Evolutionary conservation across 2,888 invertebrate genomes (phyloP).

Genomic region (Phragmatobia fuliginosa): DNA sequence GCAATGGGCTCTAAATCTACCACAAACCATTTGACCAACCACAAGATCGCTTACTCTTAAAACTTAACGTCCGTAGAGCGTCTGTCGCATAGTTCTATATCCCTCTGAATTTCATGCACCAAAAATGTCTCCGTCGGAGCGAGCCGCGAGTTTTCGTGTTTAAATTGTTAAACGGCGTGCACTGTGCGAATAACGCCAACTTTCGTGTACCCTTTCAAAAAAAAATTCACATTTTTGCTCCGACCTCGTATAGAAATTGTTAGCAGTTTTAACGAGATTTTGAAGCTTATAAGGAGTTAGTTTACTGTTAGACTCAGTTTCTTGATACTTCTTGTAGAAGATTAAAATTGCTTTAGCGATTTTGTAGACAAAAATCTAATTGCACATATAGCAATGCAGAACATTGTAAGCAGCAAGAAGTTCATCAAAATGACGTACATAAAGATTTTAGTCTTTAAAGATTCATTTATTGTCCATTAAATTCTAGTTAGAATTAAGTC

Average conservation of each 20-base stretch:
- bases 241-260: slow-evolving; percentile 39
- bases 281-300: slow-evolving; percentile 33
- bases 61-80: slow-evolving; percentile 18
- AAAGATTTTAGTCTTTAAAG: too few relatives aligned
- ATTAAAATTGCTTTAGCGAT: slow-evolving; percentile 4
- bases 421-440: too few relatives aligned
- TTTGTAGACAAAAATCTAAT: background rate
- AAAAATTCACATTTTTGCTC: slow-evolving; percentile 48
- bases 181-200: slow-evolving; percentile 50
- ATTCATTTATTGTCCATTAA: too few relatives aligned
- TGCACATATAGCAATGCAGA: background rate
- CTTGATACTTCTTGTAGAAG: slow-evolving; percentile 8
- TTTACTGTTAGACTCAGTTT: slow-evolving; percentile 30
- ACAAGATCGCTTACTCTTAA: slow-evolving; percentile 24
- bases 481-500: too few relatives aligned
- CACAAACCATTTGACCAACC: slow-evolving; percentile 12
- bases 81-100: slow-evolving; percentile 42
- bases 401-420: background rate
- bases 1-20: background rate
- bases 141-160: slow-evolving; percentile 66
- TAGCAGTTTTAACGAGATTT: slow-evolving; percentile 50
- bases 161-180: slow-evolving; percentile 74
- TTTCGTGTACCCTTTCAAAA: slow-evolving; percentile 37
- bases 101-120: slow-evolving; percentile 71
- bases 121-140: slow-evolving; percentile 70